Evolutionary conservation across 1,140 invertebrate genomes (phyloP).

Genomic region (Pseudomyrmex dendroicus): DNA sequence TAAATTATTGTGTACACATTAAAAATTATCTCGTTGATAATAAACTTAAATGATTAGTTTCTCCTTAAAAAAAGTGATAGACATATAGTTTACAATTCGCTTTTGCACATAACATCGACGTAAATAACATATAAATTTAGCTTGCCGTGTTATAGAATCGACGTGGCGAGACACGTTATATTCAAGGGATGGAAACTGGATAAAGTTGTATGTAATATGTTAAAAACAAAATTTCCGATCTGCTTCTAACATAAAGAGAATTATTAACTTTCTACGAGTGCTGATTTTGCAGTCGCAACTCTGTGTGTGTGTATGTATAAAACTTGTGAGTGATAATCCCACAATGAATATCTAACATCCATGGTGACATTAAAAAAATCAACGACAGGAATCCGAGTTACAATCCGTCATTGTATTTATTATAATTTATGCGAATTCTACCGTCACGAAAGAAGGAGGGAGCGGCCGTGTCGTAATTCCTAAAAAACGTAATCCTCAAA

Average conservation of each 20-base stretch:
- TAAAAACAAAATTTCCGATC: constrained; percentile 20
- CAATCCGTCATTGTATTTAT: neutral
- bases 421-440: constrained; percentile 12
- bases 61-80: neutral
- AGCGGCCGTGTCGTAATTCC: neutral
- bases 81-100: neutral
- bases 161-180: constrained; percentile 25
- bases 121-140: constrained; percentile 49
- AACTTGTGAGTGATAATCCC: constrained; percentile 21
- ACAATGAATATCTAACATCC: constrained; percentile 17
- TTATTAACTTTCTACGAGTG: neutral
- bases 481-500: constrained; percentile 4
- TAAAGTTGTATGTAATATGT: constrained; percentile 25
- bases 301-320: neutral
- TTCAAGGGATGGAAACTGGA: constrained; percentile 14
- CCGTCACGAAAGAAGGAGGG: neutral
- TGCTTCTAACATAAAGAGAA: neutral
- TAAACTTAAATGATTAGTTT: no score
- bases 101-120: constrained; percentile 28
- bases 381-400: neutral
- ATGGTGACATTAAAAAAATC: neutral
- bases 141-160: constrained; percentile 30
- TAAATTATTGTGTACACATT: neutral
- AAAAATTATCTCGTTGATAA: neutral
- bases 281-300: neutral